A percentile compares a stretch with the other conserved stretches of the same genome.
These are phyloP conservation scores for Equus przewalskii DNA, from an alignment of 2,113 vertebrate species.

Conservation along the genomic window DNA sequence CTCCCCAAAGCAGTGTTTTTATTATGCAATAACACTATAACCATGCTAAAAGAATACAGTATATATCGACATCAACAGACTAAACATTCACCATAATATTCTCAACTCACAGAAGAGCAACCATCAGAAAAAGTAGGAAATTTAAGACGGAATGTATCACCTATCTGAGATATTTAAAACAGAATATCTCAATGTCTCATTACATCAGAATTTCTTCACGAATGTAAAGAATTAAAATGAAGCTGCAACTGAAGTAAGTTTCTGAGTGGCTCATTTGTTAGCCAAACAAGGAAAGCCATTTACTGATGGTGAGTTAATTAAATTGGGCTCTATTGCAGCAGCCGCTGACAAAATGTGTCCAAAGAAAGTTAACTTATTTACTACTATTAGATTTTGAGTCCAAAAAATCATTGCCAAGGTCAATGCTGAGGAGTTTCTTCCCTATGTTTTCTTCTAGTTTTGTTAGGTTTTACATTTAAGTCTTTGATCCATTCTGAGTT, in stretches of 20 bases:
- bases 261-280: background rate
- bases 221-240: background rate
- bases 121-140: background rate
- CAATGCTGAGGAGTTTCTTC: too few species aligned
- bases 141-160: background rate
- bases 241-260: background rate
- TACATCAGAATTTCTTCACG: background rate
- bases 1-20: background rate
- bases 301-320: background rate
- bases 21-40: background rate
- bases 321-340: background rate
- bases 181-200: background rate
- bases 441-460: too few species aligned
- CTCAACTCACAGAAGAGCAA: background rate
- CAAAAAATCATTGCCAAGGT: too few species aligned
- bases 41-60: background rate
- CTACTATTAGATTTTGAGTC: background rate
- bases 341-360: background rate
- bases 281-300: background rate
- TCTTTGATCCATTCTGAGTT: too few species aligned
- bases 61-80: background rate
- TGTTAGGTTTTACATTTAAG: too few species aligned
- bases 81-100: background rate
- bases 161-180: background rate
- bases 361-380: background rate